These are phyloP conservation scores for Diadegma fenestrale DNA, from an alignment of 2,888 invertebrate species.

Conservation along the genomic window DNA sequence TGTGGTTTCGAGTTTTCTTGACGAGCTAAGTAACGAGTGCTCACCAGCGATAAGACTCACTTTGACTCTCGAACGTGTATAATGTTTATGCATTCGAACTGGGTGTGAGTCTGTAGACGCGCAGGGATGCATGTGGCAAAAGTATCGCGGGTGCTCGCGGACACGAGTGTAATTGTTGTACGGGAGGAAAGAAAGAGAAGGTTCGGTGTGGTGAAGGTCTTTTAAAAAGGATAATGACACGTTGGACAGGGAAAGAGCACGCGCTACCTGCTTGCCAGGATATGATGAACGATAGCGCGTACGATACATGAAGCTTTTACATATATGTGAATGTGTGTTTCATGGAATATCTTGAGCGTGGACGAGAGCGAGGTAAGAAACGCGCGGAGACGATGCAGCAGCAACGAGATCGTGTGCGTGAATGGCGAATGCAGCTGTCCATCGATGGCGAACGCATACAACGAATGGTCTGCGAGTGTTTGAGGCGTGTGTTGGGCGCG, in stretches of 20 bases:
- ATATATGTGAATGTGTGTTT: slow-evolving; percentile 33
- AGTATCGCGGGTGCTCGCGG: background rate
- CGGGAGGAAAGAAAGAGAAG: slow-evolving; percentile 21
- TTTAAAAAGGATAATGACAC: slow-evolving; percentile 78
- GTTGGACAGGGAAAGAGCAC: slow-evolving; percentile 73
- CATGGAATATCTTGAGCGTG: slow-evolving; percentile 27
- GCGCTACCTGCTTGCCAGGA: slow-evolving; percentile 74
- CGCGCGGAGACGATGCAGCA: slow-evolving; percentile 39
- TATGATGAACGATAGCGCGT: slow-evolving; percentile 66
- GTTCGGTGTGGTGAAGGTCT: slow-evolving; percentile 58
- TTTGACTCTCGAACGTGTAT: slow-evolving; percentile 43
- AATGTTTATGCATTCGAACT: slow-evolving; percentile 18
- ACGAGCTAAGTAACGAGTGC: slow-evolving; percentile 56
- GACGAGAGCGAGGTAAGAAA: slow-evolving; percentile 48
- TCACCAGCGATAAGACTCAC: slow-evolving; percentile 58
- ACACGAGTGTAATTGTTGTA: background rate
- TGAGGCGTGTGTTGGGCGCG: slow-evolving; percentile 24
- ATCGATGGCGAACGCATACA: slow-evolving; percentile 60
- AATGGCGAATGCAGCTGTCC: slow-evolving; percentile 77
- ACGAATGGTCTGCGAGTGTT: background rate
- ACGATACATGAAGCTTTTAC: slow-evolving; percentile 40
- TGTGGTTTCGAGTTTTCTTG: slow-evolving; percentile 19
- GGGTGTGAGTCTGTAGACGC: background rate
- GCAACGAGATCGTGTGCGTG: slow-evolving; percentile 61
- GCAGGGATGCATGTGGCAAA: background rate